phyloP scores from a whole-genome alignment of 2,888 invertebrate species.

The Mamestra brassicae region DNA sequence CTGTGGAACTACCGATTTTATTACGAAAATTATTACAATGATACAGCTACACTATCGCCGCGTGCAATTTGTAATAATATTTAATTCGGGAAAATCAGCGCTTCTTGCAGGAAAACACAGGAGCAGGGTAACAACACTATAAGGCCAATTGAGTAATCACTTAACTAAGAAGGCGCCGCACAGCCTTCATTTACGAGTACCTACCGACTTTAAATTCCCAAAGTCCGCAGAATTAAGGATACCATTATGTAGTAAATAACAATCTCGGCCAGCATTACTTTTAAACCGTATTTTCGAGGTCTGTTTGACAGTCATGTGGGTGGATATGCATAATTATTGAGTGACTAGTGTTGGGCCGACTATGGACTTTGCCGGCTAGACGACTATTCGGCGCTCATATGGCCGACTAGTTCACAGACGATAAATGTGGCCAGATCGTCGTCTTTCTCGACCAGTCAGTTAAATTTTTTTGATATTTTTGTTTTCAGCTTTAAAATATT shows the following conservation, averaged over 20 bases:
- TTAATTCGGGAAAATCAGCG: too few species aligned
- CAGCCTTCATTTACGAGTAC: not conserved
- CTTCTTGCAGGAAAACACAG: too few species aligned
- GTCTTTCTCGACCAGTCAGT: too few species aligned
- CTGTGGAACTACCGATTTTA: not conserved
- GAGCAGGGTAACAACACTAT: too few species aligned
- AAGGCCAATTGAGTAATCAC: slow-evolving; percentile 11
- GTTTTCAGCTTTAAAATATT: too few species aligned
- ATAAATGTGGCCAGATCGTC: too few species aligned
- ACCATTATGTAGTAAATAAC: slow-evolving; percentile 23
- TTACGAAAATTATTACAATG: not conserved
- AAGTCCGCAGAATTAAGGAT: slow-evolving; percentile 13
- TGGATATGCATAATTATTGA: slow-evolving; percentile 51
- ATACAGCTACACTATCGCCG: not conserved
- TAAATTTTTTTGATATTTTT: too few species aligned
- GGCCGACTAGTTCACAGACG: too few species aligned
- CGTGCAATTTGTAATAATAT: not conserved
- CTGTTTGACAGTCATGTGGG: slow-evolving; percentile 52
- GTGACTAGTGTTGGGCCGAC: slow-evolving; percentile 6
- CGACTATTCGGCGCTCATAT: not conserved
- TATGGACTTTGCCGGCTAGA: not conserved
- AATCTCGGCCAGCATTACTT: slow-evolving; percentile 25
- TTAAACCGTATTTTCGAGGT: slow-evolving; percentile 34
- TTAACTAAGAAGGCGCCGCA: slow-evolving; percentile 5
- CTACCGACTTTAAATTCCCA: slow-evolving; percentile 27